Evolutionary conservation across 37 sponge, comb jelly and placozoan species (phyloP), one percentile per base, ranked within the genome.

Genomic region (Cladorhizidae sp.): DNA sequence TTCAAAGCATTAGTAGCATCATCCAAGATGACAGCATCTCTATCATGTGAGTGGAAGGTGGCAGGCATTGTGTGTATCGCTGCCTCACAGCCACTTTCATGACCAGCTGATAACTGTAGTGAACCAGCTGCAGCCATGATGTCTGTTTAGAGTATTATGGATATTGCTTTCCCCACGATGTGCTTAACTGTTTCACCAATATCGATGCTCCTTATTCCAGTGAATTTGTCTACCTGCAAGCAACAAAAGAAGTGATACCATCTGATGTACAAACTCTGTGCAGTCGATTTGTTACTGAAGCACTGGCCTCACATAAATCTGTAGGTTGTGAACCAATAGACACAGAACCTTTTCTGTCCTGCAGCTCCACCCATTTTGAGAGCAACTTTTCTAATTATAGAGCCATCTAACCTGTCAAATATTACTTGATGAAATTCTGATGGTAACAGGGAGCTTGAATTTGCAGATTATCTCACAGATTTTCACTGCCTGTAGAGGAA

Each of bases 1-100:
- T 63, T 63, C 8, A 63, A 63, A 25, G 64, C 64, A 26, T 63
- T 63, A 8, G 29, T n/a, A 25, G 64, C 64, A 21, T 63, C 64
- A 26, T 23, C 64, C 64, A 18, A n/a, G 59, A 58, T 9, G 5
- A 58, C 26, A 58, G 2, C 59, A 6, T 58, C 59, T 5, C 3
- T 6, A 21, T 14, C 17, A 5, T 9, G 3, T 6, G 8, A 6
- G 20, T 6, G 3, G 20, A n/a, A 26, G 64, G 20, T 15, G 15
- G 11, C 54, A 52, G 11, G 11, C 54, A 52, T 52, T 11, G 15
- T 15, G 15, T 52, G 54, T 18, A 52, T 52, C 11, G 54, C 54
- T 52, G 54, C 54, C 15, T 52, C 54, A 15, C 54, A 52, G 54
- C 54, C 54, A 52, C 54, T 52, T 15, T 52, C 54, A 52, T 52